phyloP scores from a whole-genome alignment of 2,888 invertebrate species.

The Lamellibrachia columna region DNA sequence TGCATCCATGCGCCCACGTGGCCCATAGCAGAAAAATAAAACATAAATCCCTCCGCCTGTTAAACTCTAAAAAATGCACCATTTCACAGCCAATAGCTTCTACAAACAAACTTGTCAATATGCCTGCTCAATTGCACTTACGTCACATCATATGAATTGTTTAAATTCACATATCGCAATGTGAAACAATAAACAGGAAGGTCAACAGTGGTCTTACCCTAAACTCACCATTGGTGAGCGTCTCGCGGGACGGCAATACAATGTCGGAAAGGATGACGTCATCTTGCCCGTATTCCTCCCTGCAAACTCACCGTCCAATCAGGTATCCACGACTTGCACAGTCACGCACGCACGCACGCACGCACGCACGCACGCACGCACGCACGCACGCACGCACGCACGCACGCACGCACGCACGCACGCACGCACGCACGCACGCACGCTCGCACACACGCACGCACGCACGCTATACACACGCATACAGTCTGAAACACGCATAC shows the following conservation, averaged over 20 bases:
- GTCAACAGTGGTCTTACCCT: too few relatives aligned
- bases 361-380: neutral
- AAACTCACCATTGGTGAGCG: neutral
- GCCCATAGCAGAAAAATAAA: too few relatives aligned
- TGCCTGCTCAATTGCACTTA: too few relatives aligned
- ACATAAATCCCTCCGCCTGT: too few relatives aligned
- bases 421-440: neutral
- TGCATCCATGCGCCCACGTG: too few relatives aligned
- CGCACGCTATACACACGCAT: neutral
- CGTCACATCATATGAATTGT: too few relatives aligned
- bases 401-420: neutral
- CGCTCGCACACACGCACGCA: neutral
- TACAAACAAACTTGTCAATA: too few relatives aligned
- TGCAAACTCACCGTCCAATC: neutral
- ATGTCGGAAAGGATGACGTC: constrained; percentile 21
- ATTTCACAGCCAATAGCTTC: too few relatives aligned
- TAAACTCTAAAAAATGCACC: too few relatives aligned
- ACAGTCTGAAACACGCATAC: neutral
- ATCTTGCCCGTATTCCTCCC: constrained; percentile 17
- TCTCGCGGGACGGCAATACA: neutral
- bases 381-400: neutral
- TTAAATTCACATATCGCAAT: too few relatives aligned
- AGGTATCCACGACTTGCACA: neutral
- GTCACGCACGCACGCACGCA: neutral
- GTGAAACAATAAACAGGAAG: too few relatives aligned